A percentile compares a stretch with the other conserved stretches of the same genome.
Evolutionary conservation across 2,113 vertebrate genomes (phyloP).

Genomic region (Spermophilus dauricus): DNA sequence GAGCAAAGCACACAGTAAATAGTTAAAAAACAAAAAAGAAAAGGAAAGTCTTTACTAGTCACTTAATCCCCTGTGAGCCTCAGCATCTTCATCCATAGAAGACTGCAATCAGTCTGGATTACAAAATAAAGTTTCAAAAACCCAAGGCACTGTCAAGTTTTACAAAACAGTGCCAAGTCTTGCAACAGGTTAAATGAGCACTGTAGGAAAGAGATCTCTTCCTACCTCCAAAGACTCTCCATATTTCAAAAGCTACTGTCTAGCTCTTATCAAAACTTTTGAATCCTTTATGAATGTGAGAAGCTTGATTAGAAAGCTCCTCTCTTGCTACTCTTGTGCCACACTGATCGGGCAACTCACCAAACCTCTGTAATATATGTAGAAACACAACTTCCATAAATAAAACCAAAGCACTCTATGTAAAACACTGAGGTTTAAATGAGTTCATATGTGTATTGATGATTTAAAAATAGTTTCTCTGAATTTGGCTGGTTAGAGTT

Average conservation of each 20-base stretch:
- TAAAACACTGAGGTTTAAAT: conserved; percentile 17
- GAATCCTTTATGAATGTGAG: conserved; percentile 31
- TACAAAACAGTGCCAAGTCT: conserved; percentile 49
- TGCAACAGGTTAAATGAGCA: conserved; percentile 32
- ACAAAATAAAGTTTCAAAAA: conserved; percentile 41
- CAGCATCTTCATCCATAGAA: background rate
- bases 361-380: background rate
- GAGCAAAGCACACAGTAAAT: background rate
- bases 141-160: conserved; percentile 27
- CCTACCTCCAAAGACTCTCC: background rate
- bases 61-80: background rate
- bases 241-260: conserved; percentile 29
- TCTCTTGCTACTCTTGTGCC: background rate
- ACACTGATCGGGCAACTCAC: background rate
- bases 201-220: conserved; percentile 34
- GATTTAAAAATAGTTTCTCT: conserved; percentile 17
- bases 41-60: background rate
- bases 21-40: background rate
- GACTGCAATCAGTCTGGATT: background rate
- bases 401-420: background rate
- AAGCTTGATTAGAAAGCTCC: conserved; percentile 4
- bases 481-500: background rate
- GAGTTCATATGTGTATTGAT: background rate
- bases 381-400: background rate
- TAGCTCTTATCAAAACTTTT: background rate